These are phyloP conservation scores for Molothrus ater DNA, from an alignment of 2,797 vertebrate species.

Conservation along the genomic window DNA sequence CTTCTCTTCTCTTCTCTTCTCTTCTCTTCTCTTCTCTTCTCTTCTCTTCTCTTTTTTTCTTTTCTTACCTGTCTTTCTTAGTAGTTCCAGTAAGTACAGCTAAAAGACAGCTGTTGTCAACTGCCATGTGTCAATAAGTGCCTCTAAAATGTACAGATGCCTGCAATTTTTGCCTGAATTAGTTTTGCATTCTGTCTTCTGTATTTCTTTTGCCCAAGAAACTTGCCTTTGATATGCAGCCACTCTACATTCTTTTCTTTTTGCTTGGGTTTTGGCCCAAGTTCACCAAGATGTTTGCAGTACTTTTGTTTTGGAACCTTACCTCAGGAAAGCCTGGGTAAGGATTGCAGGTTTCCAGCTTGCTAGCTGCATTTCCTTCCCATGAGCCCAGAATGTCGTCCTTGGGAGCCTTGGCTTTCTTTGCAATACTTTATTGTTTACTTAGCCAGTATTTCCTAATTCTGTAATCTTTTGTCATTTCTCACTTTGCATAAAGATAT, in stretches of 20 bases:
- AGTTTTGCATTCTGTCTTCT: not conserved
- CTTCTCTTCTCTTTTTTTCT: not conserved
- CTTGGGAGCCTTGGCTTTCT: not conserved
- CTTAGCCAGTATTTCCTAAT: not conserved
- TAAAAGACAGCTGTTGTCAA: not conserved
- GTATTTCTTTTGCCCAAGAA: not conserved
- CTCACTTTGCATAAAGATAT: not conserved
- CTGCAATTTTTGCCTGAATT: not conserved
- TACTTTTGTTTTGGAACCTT: constrained; percentile 41
- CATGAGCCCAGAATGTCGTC: not conserved
- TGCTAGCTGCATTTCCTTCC: not conserved
- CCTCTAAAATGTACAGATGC: not conserved
- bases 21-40: not conserved
- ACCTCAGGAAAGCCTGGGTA: not conserved
- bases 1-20: too few relatives aligned
- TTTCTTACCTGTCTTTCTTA: not conserved
- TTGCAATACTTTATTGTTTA: not conserved
- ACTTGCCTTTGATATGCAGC: not conserved
- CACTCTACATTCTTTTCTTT: not conserved
- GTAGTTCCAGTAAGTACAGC: not conserved
- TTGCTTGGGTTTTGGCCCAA: not conserved
- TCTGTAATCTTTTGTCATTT: not conserved
- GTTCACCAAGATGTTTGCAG: not conserved
- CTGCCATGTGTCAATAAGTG: not conserved
- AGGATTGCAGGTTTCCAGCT: not conserved